These are phyloP conservation scores for Tragelaphus scriptus DNA, from an alignment of 2,113 vertebrate species.

Conservation along the genomic window DNA sequence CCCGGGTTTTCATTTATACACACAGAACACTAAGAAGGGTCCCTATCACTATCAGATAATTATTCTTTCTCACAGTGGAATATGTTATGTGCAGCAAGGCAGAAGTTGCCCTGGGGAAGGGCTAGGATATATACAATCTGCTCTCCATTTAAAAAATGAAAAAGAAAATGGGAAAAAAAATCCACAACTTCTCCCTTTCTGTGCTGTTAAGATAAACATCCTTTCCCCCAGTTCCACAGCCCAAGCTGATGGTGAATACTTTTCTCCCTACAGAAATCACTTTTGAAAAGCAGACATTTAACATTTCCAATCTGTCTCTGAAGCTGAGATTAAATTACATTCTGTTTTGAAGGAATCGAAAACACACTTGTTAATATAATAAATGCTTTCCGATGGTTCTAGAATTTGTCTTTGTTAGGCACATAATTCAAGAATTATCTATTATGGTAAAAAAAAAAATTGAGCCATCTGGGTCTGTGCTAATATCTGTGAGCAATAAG, in stretches of 20 bases:
- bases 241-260: not conserved
- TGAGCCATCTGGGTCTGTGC: slow-evolving; percentile 64
- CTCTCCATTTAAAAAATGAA: slow-evolving; percentile 65
- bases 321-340: slow-evolving; percentile 72
- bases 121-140: slow-evolving; percentile 55
- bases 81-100: slow-evolving; percentile 39
- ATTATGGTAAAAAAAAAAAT: slow-evolving; percentile 64
- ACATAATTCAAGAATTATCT: slow-evolving; percentile 76
- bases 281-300: slow-evolving; percentile 62
- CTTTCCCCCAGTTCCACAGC: slow-evolving; percentile 44
- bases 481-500: slow-evolving; percentile 71
- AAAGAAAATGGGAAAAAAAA: slow-evolving; percentile 37
- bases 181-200: slow-evolving; percentile 58
- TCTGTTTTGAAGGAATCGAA: slow-evolving; percentile 73
- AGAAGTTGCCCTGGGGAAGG: slow-evolving; percentile 51
- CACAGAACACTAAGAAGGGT: not conserved
- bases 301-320: slow-evolving; percentile 68
- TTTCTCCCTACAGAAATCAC: slow-evolving; percentile 55
- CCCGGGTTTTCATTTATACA: not conserved
- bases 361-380: slow-evolving; percentile 75
- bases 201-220: slow-evolving; percentile 63
- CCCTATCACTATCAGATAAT: slow-evolving; percentile 47
- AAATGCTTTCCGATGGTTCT: slow-evolving; percentile 68
- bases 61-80: slow-evolving; percentile 38
- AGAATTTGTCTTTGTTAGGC: slow-evolving; percentile 72